Base-by-base conservation (phyloP, 2,113 vertebrate species). In the Perca flavescens region DNA sequence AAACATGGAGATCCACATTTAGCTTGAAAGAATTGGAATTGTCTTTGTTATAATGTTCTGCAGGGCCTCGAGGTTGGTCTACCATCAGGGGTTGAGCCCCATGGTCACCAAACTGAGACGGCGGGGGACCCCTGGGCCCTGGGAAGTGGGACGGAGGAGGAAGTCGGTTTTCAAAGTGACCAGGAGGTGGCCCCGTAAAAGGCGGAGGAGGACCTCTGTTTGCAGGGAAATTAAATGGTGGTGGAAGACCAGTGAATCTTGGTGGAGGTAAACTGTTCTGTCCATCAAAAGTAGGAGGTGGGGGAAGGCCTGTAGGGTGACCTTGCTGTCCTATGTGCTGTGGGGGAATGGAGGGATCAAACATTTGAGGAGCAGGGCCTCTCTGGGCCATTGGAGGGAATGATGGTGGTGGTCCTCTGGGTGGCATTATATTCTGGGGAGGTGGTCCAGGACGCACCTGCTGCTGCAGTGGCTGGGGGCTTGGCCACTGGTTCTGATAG, bases 201-300 rank as follows among this genome's bases (percentile, higher is more conserved):
- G 93, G 87, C 80, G 95, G 93, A 6, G 89, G 92, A 16, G 96
- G 96, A 56, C 96, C 97, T 34, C 96, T 96, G 43, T 95, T 96
- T 86, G 94, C 91, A 79, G 96, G 92, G 81, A 97, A 97, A 69
- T 95, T 95, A 71, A 97, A 96, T 86, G 97, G 96, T 62, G 96
- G 96, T 66, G 96, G 97, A 0, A 95, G 97, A 22, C 94, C 93
- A 64, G 93, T 91, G 46, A 97, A 97, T 86, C 97, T 94, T 69
- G 94, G 94, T 4, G 95, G 94, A 0, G 93, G 88, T 22, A 96
- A 93, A 17, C 85, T 95, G 74, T 93, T 94, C 61, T 96, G 96
- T 58, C 95, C 96, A 34, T 98, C 97, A 5, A 89, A 95, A 36
- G 67, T 47, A 57, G 86, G 86, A 82, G 74, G 94, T 85, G 73